Evolutionary conservation across 2,797 vertebrate species (phyloP).

Genomic region (Spinus pinus): DNA sequence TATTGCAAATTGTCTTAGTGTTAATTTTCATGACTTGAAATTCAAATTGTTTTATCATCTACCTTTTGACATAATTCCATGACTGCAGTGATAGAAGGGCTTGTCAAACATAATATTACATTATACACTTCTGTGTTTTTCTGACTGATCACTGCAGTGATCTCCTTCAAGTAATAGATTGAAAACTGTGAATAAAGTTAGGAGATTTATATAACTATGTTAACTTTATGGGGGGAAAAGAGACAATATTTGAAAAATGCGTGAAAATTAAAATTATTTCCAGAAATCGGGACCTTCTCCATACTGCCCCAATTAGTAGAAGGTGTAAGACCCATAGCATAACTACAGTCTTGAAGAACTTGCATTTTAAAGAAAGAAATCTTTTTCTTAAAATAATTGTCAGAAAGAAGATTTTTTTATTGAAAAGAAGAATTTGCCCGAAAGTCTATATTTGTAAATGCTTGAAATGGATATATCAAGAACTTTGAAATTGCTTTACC

Average conservation of each 20-base stretch:
- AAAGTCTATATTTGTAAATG: neutral
- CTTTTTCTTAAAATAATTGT: neutral
- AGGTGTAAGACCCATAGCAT: neutral
- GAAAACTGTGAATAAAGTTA: neutral
- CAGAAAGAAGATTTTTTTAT: neutral
- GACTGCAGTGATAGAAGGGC: neutral
- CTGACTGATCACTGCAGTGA: neutral
- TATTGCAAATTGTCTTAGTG: neutral
- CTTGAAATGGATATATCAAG: neutral
- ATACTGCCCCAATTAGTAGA: neutral
- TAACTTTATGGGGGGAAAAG: neutral
- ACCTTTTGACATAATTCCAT: neutral
- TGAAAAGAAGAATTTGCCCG: neutral
- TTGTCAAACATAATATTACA: neutral
- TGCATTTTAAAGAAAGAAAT: neutral
- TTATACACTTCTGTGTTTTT: neutral
- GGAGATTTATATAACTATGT: neutral
- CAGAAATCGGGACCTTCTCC: neutral
- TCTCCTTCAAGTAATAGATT: neutral
- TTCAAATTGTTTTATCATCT: conserved; percentile 1
- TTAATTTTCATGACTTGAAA: conserved; percentile 6
- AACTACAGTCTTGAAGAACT: neutral
- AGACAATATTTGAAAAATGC: neutral
- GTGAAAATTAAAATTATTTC: neutral
- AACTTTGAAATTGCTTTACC: neutral